These are phyloP conservation scores for Nettapus auritus DNA, from an alignment of 2,113 vertebrate species.

Conservation along the genomic window DNA sequence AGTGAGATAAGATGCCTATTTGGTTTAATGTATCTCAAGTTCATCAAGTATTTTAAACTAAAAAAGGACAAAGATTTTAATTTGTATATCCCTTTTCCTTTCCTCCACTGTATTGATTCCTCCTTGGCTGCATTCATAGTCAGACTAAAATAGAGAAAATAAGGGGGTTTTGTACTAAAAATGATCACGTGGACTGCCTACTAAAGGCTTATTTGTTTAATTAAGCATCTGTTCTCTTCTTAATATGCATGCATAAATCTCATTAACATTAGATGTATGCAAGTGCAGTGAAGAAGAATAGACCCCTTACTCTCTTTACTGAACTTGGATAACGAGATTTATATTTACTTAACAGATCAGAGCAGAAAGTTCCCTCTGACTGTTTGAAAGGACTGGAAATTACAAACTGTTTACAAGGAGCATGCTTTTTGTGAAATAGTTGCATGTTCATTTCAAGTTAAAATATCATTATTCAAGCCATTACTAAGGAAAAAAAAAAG, in stretches of 20 bases:
- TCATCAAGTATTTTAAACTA: conserved; percentile 51
- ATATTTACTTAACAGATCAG: conserved; percentile 79
- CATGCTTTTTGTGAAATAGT: conserved; percentile 68
- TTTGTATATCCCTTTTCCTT: conserved; percentile 29
- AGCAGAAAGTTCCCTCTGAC: conserved; percentile 70
- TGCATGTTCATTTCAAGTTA: conserved; percentile 73
- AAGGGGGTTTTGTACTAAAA: conserved; percentile 69
- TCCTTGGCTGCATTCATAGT: conserved; percentile 46
- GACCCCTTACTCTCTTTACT: conserved; percentile 74
- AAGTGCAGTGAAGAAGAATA: conserved; percentile 71
- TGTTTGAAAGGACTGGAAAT: conserved; percentile 71
- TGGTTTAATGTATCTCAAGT: conserved; percentile 4
- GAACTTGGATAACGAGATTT: conserved; percentile 78
- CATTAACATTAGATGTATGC: conserved; percentile 76
- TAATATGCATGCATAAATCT: conserved; percentile 75
- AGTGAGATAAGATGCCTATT: conserved; percentile 12
- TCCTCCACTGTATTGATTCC: conserved; percentile 22
- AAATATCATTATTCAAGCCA: conserved; percentile 75
- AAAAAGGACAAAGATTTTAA: neutral
- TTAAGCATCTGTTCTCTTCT: conserved; percentile 76
- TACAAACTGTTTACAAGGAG: conserved; percentile 58
- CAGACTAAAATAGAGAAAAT: conserved; percentile 54
- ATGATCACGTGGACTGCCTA: conserved; percentile 62
- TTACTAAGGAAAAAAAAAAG: neutral
- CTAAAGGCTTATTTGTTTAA: conserved; percentile 79